Evolutionary conservation across 2,797 vertebrate genomes (phyloP).

Genomic region (Oreochromis mossambicus): DNA sequence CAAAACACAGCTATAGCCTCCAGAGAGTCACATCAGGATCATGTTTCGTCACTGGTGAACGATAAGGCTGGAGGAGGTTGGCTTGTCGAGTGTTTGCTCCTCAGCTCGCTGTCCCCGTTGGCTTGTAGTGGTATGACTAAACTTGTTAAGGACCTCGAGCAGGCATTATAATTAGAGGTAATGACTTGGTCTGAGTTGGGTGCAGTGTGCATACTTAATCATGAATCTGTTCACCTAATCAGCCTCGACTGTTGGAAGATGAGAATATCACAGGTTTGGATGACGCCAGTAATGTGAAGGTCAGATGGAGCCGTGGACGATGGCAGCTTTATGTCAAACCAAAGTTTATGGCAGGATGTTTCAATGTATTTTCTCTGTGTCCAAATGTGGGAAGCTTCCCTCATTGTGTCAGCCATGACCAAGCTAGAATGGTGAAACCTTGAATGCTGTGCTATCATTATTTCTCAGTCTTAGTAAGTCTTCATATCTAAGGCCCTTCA

Average conservation of each 20-base stretch:
- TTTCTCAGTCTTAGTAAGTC: not conserved
- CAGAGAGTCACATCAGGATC: conserved; percentile 16
- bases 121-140: not conserved
- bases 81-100: not conserved
- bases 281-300: not conserved
- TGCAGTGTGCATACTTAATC: conserved; percentile 6
- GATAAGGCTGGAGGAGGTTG: not conserved
- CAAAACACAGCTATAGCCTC: not conserved
- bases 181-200: not conserved
- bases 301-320: not conserved
- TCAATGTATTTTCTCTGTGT: not conserved
- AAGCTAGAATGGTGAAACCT: not conserved
- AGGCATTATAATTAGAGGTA: not conserved
- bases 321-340: not conserved
- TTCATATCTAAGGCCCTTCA: not conserved
- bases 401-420: not conserved
- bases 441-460: not conserved
- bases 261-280: not conserved
- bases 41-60: conserved; percentile 2
- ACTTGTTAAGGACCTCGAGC: not conserved
- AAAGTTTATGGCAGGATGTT: not conserved
- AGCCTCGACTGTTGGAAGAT: not conserved
- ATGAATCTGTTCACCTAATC: not conserved
- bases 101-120: not conserved
- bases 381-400: not conserved